Percentiles rank a stretch among this genome's conserved stretches.
Conservation (phyloP, 2,888 invertebrate species). For the Neoaliturus tenellus region DNA sequence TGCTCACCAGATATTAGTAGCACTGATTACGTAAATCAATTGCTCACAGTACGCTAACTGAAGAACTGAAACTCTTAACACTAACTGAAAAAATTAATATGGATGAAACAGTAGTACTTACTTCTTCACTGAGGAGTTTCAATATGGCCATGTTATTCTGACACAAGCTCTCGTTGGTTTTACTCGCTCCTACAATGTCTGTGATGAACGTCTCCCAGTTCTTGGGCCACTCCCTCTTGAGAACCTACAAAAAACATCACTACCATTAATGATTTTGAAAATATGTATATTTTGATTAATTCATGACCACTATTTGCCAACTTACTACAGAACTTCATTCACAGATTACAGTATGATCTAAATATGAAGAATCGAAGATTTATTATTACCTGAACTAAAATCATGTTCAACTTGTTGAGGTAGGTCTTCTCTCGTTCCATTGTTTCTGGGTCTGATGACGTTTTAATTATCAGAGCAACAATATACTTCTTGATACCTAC, state of each 20-base stretch:
- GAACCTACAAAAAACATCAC: constrained; percentile 77
- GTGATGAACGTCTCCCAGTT: constrained; percentile 99
- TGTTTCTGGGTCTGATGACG: constrained; percentile 92
- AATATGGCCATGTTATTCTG: constrained; percentile 99
- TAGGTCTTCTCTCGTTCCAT: constrained; percentile 97
- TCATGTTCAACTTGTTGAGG: constrained; percentile 98
- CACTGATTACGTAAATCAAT: no score
- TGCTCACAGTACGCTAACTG: no score
- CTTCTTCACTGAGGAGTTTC: constrained; percentile 98
- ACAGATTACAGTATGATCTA: background rate
- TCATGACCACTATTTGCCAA: no score
- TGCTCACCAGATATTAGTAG: no score
- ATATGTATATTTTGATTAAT: no score
- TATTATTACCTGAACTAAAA: constrained; percentile 93
- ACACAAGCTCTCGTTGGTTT: constrained; percentile 98
- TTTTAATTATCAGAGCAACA: constrained; percentile 98
- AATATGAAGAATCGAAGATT: background rate
- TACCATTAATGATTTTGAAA: constrained; percentile 48
- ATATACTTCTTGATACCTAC: constrained; percentile 99
- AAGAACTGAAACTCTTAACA: no score
- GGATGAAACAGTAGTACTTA: no score
- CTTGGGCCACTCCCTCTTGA: constrained; percentile 99
- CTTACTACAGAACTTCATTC: no score
- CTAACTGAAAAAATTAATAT: no score
- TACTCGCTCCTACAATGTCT: constrained; percentile 99